Percentiles rank a stretch among this genome's conserved stretches.
Conservation (phyloP, 2,113 vertebrate genomes). For the Apistogramma diplotaenia region DNA sequence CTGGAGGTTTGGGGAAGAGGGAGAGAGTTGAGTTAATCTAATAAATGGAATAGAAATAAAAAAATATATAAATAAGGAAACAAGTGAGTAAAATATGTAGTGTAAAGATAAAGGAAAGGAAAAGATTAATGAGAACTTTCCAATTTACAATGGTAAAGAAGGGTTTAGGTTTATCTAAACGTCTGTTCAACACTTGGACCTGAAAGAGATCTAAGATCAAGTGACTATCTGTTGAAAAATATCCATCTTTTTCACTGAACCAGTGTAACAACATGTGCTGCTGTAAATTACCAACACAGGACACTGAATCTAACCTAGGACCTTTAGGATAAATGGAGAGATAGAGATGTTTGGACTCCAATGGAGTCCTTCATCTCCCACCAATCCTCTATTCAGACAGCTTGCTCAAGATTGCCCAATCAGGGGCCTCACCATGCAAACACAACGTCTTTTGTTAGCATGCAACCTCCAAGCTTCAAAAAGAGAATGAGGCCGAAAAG, state of each 20-base stretch:
- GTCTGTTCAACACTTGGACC: background rate
- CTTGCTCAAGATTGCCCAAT: constrained; percentile 77
- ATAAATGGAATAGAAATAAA: constrained; percentile 28
- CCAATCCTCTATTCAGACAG: constrained; percentile 73
- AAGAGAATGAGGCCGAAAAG: constrained; percentile 54
- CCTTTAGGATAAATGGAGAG: constrained; percentile 17
- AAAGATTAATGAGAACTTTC: background rate
- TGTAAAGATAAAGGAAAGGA: background rate
- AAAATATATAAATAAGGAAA: background rate
- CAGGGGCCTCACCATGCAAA: constrained; percentile 76
- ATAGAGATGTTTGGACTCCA: constrained; percentile 69
- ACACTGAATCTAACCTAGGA: background rate
- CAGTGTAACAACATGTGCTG: background rate
- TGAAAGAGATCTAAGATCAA: fast-evolving
- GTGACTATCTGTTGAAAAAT: background rate
- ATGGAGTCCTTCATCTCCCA: constrained; percentile 67
- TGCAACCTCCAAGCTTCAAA: constrained; percentile 57
- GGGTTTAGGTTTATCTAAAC: constrained; percentile 14
- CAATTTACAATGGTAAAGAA: background rate
- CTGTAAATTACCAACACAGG: background rate
- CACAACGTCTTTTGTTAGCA: constrained; percentile 77
- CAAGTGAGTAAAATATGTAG: constrained; percentile 9
- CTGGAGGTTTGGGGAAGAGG: constrained; percentile 59
- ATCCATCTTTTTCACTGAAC: background rate
- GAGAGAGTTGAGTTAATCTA: constrained; percentile 7